Conservation (phyloP, 2,888 invertebrate species). For the Aquatica leii region DNA sequence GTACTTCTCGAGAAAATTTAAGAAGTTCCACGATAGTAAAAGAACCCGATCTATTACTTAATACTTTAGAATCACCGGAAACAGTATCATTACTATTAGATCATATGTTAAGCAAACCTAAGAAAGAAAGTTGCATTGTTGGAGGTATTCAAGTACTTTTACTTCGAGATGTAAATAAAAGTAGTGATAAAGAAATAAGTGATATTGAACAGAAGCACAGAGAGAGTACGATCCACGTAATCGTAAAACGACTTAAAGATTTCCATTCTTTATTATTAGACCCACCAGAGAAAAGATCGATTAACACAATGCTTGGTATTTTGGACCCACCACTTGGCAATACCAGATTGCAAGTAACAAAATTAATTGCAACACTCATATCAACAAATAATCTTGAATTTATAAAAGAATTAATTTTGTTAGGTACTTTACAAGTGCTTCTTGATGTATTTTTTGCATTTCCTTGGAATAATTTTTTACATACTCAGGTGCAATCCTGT, state of each 20-base stretch:
- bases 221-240: conserved; percentile 68
- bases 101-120: conserved; percentile 75
- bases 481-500: conserved; percentile 86
- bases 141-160: conserved; percentile 83
- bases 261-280: conserved; percentile 73
- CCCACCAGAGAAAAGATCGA: conserved; percentile 75
- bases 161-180: conserved; percentile 64
- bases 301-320: conserved; percentile 74
- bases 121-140: conserved; percentile 75
- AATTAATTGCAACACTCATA: conserved; percentile 79
- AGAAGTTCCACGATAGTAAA: conserved; percentile 67
- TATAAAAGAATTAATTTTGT: conserved; percentile 67
- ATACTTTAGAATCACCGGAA: conserved; percentile 73
- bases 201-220: no score
- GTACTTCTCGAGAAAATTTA: conserved; percentile 68
- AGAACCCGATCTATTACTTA: conserved; percentile 76
- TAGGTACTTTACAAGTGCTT: conserved; percentile 69
- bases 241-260: conserved; percentile 72
- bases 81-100: conserved; percentile 75
- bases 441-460: conserved; percentile 90
- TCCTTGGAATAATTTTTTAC: conserved; percentile 95
- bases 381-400: conserved; percentile 76
- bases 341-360: conserved; percentile 81
- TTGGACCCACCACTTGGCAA: conserved; percentile 81
- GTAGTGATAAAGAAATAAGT: no score